These are phyloP conservation scores for Drosophila lutescens DNA, from an alignment of 2,888 invertebrate species.

Conservation along the genomic window DNA sequence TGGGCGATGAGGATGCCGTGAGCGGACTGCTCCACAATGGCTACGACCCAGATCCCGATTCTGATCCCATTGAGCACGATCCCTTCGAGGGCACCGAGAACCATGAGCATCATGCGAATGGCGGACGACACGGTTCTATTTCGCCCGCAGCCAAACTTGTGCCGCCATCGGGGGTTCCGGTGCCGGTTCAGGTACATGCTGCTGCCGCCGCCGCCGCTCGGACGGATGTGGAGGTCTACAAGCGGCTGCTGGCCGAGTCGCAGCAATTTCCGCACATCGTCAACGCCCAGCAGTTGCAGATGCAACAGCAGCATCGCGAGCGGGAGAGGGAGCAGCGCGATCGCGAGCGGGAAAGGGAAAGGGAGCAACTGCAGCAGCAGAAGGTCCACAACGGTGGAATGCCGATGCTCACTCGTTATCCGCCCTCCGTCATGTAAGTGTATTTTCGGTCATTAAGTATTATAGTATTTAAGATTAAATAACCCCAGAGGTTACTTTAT, in stretches of 20 bases:
- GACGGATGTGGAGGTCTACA: slow-evolving; percentile 67
- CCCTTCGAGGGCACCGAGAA: slow-evolving; percentile 33
- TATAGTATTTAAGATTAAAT: neutral
- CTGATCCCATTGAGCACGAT: slow-evolving; percentile 53
- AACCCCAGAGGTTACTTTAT: too few species aligned
- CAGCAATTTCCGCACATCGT: slow-evolving; percentile 71
- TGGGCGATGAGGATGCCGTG: slow-evolving; percentile 71
- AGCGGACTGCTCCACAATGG: slow-evolving; percentile 66
- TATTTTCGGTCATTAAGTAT: neutral
- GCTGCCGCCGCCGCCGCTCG: slow-evolving; percentile 44
- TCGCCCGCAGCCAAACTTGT: slow-evolving; percentile 17
- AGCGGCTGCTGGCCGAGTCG: slow-evolving; percentile 64
- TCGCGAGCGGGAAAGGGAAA: too few species aligned
- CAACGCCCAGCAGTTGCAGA: slow-evolving; percentile 68
- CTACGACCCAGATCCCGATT: slow-evolving; percentile 51
- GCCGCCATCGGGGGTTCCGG: slow-evolving; percentile 4
- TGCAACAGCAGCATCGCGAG: slow-evolving; percentile 62
- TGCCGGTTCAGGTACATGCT: slow-evolving; percentile 40
- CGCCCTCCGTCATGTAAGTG: slow-evolving; percentile 69
- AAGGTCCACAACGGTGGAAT: slow-evolving; percentile 66
- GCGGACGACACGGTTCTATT: neutral
- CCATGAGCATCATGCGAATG: slow-evolving; percentile 25
- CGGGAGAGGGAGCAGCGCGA: slow-evolving; percentile 19
- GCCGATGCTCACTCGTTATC: slow-evolving; percentile 71
- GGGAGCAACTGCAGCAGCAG: slow-evolving; percentile 54